Base-by-base conservation (phyloP, 2,113 vertebrate species). In the Tretioscincus oriximinensis region DNA sequence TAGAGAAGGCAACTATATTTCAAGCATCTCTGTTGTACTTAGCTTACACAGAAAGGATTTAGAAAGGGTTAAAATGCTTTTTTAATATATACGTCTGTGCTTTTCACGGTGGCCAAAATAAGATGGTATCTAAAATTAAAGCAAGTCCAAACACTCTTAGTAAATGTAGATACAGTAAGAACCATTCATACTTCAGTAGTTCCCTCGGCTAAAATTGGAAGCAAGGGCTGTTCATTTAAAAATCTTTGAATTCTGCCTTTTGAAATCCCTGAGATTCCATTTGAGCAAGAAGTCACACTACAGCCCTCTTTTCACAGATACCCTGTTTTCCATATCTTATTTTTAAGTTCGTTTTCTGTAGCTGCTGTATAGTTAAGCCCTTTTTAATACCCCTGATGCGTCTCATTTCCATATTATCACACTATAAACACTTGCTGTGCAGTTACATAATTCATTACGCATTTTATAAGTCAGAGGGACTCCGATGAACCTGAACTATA, bases 321-420 rank as follows among this genome's bases (percentile, higher is more conserved):
- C 65, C 1, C 73, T 61, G 41, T 63, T 82, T 63, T 45, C 28
- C 35, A 29, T 29, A 9, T 16, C 73, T 84, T 1, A 24, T 71
- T 78, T 29, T 65, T 3, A 64, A 9, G 14, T 24, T 11, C 21
- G 7, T 78, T 78, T 10, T 35, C 41, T 64, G 76, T 24, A 73
- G 74, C 2, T n/a, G 29, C 1, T 14, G 7, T 7, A 22, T 9
- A 65, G 64, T 65, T 65, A 65, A 65, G 64, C 26, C 64, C 26
- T n/a, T 73, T 77, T 5, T 73, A 58, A 16, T 69, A 21, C 4
- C 47, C 35, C 14, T 63, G 11, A 3, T 28, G 21, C 6, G 60
- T 85, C 78, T 81, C 20, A 31, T 47, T 51, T 29, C 72, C 49
- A n/a, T 75, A 84, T 49, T 74, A 70, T 88, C 73, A 29, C 73